A percentile compares a stretch with the other conserved stretches of the same genome.
These are phyloP conservation scores for Hecatera dysodea DNA, from an alignment of 2,888 invertebrate species.

Conservation along the genomic window DNA sequence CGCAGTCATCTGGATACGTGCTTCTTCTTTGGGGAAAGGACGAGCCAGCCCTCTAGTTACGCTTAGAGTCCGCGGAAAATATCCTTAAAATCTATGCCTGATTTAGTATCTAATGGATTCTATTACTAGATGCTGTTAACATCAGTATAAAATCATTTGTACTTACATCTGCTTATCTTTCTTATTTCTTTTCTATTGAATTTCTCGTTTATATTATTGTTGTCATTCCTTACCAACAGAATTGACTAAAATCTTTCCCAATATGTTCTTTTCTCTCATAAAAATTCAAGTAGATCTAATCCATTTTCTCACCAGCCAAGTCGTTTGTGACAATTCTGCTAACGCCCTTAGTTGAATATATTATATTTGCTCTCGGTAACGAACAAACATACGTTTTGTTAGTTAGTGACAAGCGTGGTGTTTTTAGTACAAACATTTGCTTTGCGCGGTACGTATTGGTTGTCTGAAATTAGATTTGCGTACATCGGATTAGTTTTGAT, in stretches of 20 bases:
- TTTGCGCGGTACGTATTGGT: slow-evolving; percentile 41
- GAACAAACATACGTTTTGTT: slow-evolving; percentile 62
- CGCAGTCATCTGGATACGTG: too few relatives aligned
- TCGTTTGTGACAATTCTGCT: slow-evolving; percentile 30
- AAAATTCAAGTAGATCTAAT: slow-evolving; percentile 12
- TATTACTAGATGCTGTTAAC: too few relatives aligned
- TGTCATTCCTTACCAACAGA: background rate
- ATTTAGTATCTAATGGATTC: too few relatives aligned
- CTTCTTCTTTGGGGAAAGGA: too few relatives aligned
- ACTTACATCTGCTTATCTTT: background rate
- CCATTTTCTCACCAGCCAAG: slow-evolving; percentile 7
- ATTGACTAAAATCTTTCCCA: background rate
- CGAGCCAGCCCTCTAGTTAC: too few relatives aligned
- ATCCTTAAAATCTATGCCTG: too few relatives aligned
- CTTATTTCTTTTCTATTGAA: background rate
- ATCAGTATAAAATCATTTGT: too few relatives aligned
- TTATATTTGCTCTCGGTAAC: slow-evolving; percentile 56
- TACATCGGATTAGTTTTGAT: slow-evolving; percentile 48
- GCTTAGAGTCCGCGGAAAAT: too few relatives aligned
- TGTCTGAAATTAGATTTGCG: slow-evolving; percentile 59
- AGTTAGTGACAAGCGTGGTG: slow-evolving; percentile 50
- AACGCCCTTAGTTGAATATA: slow-evolving; percentile 27
- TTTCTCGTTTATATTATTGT: background rate
- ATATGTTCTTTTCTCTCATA: background rate
- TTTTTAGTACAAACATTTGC: slow-evolving; percentile 57